Conservation (phyloP, 1,140 invertebrate genomes). For the Caenorhabditis brenneri region DNA sequence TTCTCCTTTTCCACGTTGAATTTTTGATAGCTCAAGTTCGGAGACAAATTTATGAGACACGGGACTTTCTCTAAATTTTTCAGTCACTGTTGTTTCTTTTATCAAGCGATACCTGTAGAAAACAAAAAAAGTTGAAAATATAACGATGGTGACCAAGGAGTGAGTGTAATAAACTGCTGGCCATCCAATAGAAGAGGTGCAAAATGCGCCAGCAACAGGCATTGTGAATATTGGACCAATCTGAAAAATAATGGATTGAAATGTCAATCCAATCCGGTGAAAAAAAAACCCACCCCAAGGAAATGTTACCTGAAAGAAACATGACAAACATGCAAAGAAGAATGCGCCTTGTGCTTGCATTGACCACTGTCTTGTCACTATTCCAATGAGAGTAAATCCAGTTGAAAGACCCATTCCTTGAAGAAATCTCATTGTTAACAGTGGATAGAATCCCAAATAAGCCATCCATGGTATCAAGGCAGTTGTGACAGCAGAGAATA, state of each 20-base stretch:
- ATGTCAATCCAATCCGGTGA: not conserved
- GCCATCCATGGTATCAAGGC: slow-evolving; percentile 5
- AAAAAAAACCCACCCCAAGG: too few relatives aligned
- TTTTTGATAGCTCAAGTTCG: slow-evolving; percentile 42
- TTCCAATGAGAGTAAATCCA: slow-evolving; percentile 23
- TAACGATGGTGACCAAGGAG: not conserved
- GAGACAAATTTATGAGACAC: slow-evolving; percentile 28
- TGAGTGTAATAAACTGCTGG: slow-evolving; percentile 42
- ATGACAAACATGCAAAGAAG: slow-evolving; percentile 7
- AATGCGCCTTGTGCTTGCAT: slow-evolving; percentile 13
- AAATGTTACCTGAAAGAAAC: not conserved
- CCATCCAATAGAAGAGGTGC: slow-evolving; percentile 48
- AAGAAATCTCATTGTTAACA: not conserved
- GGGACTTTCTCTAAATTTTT: slow-evolving; percentile 37
- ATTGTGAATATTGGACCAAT: slow-evolving; percentile 54
- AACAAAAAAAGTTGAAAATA: slow-evolving; percentile 13
- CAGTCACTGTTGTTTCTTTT: too few relatives aligned
- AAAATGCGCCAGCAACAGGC: slow-evolving; percentile 48
- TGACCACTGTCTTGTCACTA: slow-evolving; percentile 18
- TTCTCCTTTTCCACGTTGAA: slow-evolving; percentile 49
- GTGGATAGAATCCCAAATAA: slow-evolving; percentile 4
- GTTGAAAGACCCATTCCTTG: slow-evolving; percentile 21
- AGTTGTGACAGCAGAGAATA: not conserved
- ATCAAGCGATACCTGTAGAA: slow-evolving; percentile 24
- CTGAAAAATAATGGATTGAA: not conserved